Base-by-base conservation (phyloP, 2,113 vertebrate species). In the Channa argus region DNA sequence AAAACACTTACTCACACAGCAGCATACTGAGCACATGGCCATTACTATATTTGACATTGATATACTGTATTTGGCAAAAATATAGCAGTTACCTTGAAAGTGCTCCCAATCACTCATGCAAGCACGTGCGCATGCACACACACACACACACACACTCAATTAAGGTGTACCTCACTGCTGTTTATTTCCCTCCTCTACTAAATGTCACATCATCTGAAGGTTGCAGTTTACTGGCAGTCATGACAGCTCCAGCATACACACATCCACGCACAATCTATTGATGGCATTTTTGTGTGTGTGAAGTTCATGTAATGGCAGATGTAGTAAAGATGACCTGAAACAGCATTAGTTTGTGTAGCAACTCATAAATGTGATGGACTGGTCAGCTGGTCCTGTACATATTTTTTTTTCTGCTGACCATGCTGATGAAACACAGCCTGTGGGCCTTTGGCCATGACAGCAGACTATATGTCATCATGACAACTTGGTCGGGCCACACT, bases 381-480 rank as follows among this genome's bases (percentile, higher is more conserved):
- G 64, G 76, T 76, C 73, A 80, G 54, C 44, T 71, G 60, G 10
- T 65, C 60, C 45, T 55, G 66, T 63, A 66, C 71, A 65, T 59
- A 33, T 72, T 13, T 56, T 77, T 62, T 80, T 37, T 4, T 84
- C 77, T 91, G 90, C 88, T 88, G 87, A 90, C 84, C 79, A 73
- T 47, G 81, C 79, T 80, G 82, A 90, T 89, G 73, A 89, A 90
- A 87, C 38, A 70, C 75, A 74, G 80, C 81, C 55, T 13, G 6
- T 49, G 49, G 79, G 79, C 66, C 52, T 66, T 74, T 83, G 62
- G 61, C 79, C 69, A 86, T 14, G 64, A 79, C 78, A 80, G 79
- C 58, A 88, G 74, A 77, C 85, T 44, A 64, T 85, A 84, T 85
- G 79, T 90, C 76, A 88, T 80, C 58, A 60, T 79, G 83, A 82